These are phyloP conservation scores for Protobothrops flavoviridis DNA, from an alignment of 2,113 vertebrate species.

Conservation along the genomic window DNA sequence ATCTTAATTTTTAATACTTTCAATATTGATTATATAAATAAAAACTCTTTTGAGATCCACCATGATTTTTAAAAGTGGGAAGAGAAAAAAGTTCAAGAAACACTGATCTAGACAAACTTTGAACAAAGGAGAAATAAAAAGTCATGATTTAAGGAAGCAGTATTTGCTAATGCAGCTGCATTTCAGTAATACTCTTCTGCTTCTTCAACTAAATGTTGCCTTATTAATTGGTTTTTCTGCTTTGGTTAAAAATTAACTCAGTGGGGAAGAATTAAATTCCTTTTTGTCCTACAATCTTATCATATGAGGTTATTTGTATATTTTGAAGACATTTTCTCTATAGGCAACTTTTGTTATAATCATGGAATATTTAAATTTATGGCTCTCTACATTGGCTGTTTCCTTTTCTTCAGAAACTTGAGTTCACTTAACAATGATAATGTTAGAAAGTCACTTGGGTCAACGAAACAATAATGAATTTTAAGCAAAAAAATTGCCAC, in stretches of 20 bases:
- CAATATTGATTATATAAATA: not conserved
- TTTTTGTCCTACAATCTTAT: not conserved
- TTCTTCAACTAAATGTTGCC: not conserved
- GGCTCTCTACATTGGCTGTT: not conserved
- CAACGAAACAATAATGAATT: not conserved
- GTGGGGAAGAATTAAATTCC: not conserved
- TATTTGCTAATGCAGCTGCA: not conserved
- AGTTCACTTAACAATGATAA: not conserved
- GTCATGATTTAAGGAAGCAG: not conserved
- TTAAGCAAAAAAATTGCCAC: not conserved
- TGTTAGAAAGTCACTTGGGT: not conserved
- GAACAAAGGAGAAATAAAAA: not conserved
- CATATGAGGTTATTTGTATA: not conserved
- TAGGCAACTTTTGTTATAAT: not conserved
- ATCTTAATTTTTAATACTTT: not conserved
- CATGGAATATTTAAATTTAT: not conserved
- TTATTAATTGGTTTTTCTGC: not conserved
- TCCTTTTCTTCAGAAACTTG: not conserved
- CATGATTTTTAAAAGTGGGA: not conserved
- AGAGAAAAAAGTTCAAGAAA: not conserved
- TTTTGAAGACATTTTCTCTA: not conserved
- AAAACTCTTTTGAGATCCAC: not conserved
- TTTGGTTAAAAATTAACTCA: not conserved
- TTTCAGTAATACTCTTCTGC: not conserved
- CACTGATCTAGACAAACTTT: not conserved